Evolutionary conservation across 1,140 invertebrate species (phyloP).

Genomic region (Phymorhynchus buccinoides): DNA sequence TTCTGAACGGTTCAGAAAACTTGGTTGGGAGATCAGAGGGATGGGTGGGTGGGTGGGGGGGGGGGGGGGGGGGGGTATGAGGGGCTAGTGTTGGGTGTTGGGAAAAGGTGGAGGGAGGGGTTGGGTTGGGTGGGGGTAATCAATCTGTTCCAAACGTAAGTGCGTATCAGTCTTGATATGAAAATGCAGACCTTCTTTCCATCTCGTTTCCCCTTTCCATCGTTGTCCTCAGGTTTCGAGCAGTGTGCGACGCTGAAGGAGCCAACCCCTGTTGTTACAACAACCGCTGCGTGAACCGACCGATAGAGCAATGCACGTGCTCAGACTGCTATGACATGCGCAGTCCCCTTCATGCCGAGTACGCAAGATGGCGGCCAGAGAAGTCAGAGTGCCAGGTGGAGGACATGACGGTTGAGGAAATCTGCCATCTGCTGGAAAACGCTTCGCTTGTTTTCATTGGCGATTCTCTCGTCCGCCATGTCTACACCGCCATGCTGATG

Average conservation of each 20-base stretch:
- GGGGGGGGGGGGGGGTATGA: no score
- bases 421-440: slow-evolving; percentile 25
- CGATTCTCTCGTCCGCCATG: slow-evolving; percentile 44
- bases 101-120: no score
- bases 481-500: slow-evolving; percentile 36
- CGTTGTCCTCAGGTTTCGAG: slow-evolving; percentile 43
- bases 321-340: slow-evolving; percentile 44
- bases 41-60: no score
- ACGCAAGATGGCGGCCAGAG: slow-evolving; percentile 37
- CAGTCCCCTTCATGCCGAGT: slow-evolving; percentile 45
- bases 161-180: no score
- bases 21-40: no score
- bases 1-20: no score
- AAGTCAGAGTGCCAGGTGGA: slow-evolving; percentile 32
- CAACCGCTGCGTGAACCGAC: slow-evolving; percentile 31
- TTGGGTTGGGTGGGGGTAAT: no score
- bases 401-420: not conserved
- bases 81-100: no score
- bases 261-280: slow-evolving; percentile 49
- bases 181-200: no score
- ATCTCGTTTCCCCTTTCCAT: no score
- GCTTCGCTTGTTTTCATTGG: slow-evolving; percentile 41
- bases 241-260: slow-evolving; percentile 46
- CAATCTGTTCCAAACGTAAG: no score
- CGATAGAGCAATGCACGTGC: slow-evolving; percentile 42